Base-by-base conservation (phyloP, 2,113 vertebrate genomes). In the Phrynosoma platyrhinos region DNA sequence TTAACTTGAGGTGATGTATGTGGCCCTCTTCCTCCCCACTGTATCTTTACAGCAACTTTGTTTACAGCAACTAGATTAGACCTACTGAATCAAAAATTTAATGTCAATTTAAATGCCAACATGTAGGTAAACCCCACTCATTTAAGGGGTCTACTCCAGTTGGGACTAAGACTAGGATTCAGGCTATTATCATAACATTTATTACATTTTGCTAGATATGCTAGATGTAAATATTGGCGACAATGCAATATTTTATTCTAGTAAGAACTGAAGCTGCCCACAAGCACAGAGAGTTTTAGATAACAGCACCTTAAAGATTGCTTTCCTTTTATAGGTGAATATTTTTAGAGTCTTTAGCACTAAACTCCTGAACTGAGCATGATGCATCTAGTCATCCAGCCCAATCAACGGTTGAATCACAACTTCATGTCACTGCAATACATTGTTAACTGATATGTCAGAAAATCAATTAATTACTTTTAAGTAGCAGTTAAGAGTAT, bases 381-480 rank as follows among this genome's bases (percentile, higher is more conserved):
- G 95, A 94, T 94, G 94, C 93, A 88, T 91, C 9, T 85, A 90
- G 91, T 91, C 93, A 94, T 91, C 90, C 52, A 79, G 88, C 84
- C 94, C 95, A 90, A 92, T 90, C 95, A 58, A 79, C 90, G 92
- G 93, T 94, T 83, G 78, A 92, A 94, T 94, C 94, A 91, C 95
- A 94, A 91, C 97, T 97, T 95, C 93, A 96, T 91, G 98, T 98
- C 98, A 98, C 96, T 91, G 96, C 95, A 89, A 96, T 95, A 96
- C 95, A 93, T 96, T 93, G 98, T 97, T 98, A 98, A 97, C 97
- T 97, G 98, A 98, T 98, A 98, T 99, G 98, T 99, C 98, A 99
- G 98, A 99, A 99, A 99, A 99, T 99, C 98, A 99, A 99, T 99
- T 99, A 98, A 98, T 99, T 99, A 99, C 98, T 98, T 98, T 98